These are phyloP conservation scores for Phycodurus eques DNA, from an alignment of 2,113 vertebrate species.

Conservation along the genomic window DNA sequence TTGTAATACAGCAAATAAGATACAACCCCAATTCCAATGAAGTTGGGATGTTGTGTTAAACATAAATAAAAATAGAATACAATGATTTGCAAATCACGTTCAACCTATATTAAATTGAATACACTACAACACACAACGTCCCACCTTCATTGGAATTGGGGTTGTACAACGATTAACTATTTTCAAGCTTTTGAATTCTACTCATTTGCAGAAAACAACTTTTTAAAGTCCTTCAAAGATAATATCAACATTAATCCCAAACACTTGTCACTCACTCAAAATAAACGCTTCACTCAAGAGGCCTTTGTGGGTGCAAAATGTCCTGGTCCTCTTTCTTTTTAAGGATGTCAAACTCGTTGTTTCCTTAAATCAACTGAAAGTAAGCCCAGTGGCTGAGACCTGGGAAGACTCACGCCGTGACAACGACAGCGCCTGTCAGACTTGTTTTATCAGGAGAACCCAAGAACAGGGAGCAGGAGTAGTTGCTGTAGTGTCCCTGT, in stretches of 20 bases:
- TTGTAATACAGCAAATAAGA: background rate
- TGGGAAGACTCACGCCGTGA: constrained; percentile 31
- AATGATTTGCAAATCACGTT: too few species aligned
- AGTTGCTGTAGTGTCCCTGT: constrained; percentile 34
- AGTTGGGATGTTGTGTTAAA: too few species aligned
- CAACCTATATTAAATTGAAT: too few species aligned
- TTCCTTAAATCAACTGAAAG: constrained; percentile 31
- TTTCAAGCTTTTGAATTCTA: background rate
- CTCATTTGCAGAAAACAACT: background rate
- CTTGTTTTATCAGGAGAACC: constrained; percentile 49
- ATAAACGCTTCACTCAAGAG: constrained; percentile 3
- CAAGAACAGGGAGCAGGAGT: constrained; percentile 34
- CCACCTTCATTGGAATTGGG: too few species aligned
- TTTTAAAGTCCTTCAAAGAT: background rate
- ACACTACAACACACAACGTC: too few species aligned
- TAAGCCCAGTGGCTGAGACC: constrained; percentile 22
- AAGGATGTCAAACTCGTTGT: background rate
- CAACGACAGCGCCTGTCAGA: constrained; percentile 18
- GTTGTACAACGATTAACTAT: background rate
- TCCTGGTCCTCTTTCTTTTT: background rate
- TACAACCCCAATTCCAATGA: too few species aligned
- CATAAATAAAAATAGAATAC: too few species aligned
- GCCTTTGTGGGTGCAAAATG: constrained; percentile 4
- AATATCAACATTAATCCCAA: background rate
- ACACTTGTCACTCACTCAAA: background rate